phyloP scores from a whole-genome alignment of 2,797 vertebrate genomes.

The Rhincodon typus region DNA sequence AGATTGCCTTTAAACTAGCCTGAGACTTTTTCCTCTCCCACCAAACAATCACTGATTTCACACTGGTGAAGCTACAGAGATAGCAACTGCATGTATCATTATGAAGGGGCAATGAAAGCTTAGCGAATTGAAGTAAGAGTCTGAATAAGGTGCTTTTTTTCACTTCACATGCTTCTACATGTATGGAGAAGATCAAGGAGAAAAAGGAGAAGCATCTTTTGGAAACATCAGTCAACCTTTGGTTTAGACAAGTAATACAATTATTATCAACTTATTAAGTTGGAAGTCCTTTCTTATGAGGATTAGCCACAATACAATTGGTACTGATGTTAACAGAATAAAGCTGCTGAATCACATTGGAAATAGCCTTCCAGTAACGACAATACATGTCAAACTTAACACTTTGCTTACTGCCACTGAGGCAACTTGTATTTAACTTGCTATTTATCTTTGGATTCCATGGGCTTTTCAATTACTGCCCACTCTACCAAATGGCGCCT shows the following conservation, averaged over 20 bases:
- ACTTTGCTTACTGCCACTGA: too few relatives aligned
- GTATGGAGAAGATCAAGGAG: neutral
- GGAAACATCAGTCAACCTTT: neutral
- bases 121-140: neutral
- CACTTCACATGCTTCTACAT: neutral
- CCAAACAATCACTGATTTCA: neutral
- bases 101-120: neutral
- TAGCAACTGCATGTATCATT: neutral
- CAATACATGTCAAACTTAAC: too few relatives aligned
- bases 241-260: neutral
- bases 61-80: neutral
- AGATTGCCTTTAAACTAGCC: neutral
- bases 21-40: neutral
- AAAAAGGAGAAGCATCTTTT: neutral
- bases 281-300: neutral
- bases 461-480: too few relatives aligned
- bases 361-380: too few relatives aligned
- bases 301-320: neutral
- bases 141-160: neutral
- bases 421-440: too few relatives aligned
- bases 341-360: neutral
- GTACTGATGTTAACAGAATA: neutral
- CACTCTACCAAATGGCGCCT: too few relatives aligned
- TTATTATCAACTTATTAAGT: neutral
- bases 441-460: too few relatives aligned